Conservation (phyloP, 2,797 vertebrate species). For the Ammospiza maritima region DNA sequence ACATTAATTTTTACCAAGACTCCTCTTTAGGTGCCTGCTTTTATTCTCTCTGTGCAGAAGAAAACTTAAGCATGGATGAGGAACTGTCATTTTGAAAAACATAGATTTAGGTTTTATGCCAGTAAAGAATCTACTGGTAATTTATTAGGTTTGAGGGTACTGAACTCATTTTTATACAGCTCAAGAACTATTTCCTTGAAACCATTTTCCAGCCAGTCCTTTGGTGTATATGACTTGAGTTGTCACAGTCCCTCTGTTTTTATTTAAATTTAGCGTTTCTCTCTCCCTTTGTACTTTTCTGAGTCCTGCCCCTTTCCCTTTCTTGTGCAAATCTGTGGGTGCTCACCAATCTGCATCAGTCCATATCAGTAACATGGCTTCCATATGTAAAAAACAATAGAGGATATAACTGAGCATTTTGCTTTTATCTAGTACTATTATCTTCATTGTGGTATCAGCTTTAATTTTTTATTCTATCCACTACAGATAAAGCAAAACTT, state of each 20-base stretch:
- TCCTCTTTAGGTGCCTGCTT: not conserved
- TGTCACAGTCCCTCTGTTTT: not conserved
- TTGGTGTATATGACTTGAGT: not conserved
- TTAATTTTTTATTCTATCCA: not conserved
- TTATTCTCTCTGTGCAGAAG: not conserved
- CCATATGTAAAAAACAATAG: not conserved
- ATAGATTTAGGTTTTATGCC: not conserved
- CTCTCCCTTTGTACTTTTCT: not conserved
- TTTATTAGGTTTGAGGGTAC: not conserved
- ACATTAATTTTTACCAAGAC: not conserved
- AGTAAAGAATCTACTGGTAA: not conserved
- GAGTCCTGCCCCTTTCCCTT: not conserved
- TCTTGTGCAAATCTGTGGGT: not conserved
- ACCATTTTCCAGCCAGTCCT: not conserved
- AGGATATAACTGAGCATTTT: not conserved
- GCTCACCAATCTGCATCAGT: not conserved
- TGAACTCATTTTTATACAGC: not conserved
- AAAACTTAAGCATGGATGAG: not conserved
- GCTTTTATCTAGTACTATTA: not conserved
- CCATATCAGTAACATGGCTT: not conserved
- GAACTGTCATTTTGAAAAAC: not conserved
- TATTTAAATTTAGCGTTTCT: not conserved
- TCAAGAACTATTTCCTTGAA: not conserved
- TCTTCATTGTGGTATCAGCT: not conserved
- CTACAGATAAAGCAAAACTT: not conserved